Base-by-base conservation (phyloP, 2,888 invertebrate genomes). In the Gasteruption jaculator region DNA sequence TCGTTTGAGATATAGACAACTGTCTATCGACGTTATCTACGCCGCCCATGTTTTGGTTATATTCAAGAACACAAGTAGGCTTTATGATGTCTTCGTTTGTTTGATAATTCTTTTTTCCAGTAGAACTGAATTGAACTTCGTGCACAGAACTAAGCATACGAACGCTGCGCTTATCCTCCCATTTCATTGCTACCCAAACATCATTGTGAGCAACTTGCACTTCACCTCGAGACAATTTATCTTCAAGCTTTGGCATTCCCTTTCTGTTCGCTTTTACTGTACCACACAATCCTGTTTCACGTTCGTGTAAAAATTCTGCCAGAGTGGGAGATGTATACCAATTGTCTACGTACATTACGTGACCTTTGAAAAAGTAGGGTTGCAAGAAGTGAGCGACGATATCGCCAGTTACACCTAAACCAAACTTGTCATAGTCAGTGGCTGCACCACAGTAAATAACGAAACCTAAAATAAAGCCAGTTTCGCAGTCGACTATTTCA, bases 41-140 rank as follows among this genome's bases (percentile, higher is more conserved):
- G 16, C 42, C 43, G 4, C 46, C 49, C 49, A 52, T 49, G 41
- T 47, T 41, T 45, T 22, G 6, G 25, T 26, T 36, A n/a, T n/a
- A n/a, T n/a, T n/a, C n/a, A n/a, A n/a, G n/a, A n/a, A n/a, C n/a
- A n/a, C n/a, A n/a, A n/a, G 19, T 42, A 15, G 47, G 41, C 30
- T 51, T 48, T 2, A 48, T 27, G 27, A 49, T 48, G 10, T 37
- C 38, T 41, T 47, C 34, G 1, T 40, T 39, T n/a, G 42, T 46
- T 38, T 25, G 14, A 31, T 43, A 40, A 25, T 44, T 14, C 27
- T 29, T 35, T 27, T 46, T 50, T 7, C 33, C 48, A 26, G 42
- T 48, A 18, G 40, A 10, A 29, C 36, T 29, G 27, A 42, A 48
- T 20, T 38, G 42, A 41, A 46, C 11, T 32, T 46, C 41, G 15